Evolutionary conservation across 2,888 invertebrate genomes (phyloP).

Genomic region (Sicus ferrugineus): DNA sequence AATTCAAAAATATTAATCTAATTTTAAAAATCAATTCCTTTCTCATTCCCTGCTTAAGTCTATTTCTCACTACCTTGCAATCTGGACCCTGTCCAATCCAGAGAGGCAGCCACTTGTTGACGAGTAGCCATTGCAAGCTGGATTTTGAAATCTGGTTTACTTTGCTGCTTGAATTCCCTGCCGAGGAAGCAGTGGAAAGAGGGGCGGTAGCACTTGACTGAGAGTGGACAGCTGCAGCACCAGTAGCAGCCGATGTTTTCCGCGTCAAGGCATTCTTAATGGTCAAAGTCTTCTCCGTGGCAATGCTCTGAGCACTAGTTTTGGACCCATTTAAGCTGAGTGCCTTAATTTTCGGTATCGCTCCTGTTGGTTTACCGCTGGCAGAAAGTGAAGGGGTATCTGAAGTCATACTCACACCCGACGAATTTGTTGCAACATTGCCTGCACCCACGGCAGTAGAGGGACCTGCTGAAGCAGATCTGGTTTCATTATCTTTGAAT

Average conservation of each 20-base stretch:
- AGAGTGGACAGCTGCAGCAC: constrained; percentile 27
- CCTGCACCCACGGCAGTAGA: constrained; percentile 38
- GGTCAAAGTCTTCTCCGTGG: constrained; percentile 37
- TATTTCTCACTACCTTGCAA: constrained; percentile 65
- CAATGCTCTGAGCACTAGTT: constrained; percentile 35
- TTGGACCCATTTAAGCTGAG: constrained; percentile 47
- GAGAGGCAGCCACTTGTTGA: constrained; percentile 72
- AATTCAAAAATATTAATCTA: background rate
- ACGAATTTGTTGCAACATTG: constrained; percentile 20
- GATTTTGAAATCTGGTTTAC: constrained; percentile 69
- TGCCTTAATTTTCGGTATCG: constrained; percentile 58
- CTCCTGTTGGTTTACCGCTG: constrained; percentile 50
- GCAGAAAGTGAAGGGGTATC: constrained; percentile 32
- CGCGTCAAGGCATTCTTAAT: constrained; percentile 49
- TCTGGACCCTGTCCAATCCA: constrained; percentile 70
- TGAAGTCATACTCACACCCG: constrained; percentile 36
- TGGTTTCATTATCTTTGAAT: constrained; percentile 55
- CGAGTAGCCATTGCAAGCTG: constrained; percentile 72
- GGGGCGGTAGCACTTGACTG: constrained; percentile 20
- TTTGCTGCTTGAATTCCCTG: constrained; percentile 54
- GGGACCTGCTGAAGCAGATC: constrained; percentile 55
- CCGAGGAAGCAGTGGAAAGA: constrained; percentile 43
- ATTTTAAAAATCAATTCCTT: background rate
- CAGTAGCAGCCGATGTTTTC: constrained; percentile 42
- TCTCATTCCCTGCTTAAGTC: too few species aligned